Base-by-base conservation (phyloP, 92 coral and sea anemone species). In the Isaurus tuberculatus region DNA sequence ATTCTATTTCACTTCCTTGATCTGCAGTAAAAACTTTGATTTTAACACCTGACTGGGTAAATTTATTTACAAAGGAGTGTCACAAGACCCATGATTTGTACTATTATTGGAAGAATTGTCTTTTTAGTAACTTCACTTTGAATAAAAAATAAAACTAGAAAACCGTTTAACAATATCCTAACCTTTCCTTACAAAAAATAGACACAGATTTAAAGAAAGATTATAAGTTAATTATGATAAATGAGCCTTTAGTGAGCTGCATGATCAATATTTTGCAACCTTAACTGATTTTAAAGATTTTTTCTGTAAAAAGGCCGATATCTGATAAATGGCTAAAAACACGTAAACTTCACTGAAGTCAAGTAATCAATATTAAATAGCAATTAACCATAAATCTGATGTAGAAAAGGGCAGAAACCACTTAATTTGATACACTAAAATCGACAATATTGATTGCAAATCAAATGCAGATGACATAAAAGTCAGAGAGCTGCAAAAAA, bases 281-380 rank as follows among this genome's bases (percentile, higher is more conserved):
- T 53, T 8, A 11, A 73, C 42, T 46, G 64, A 33, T 30, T 53
- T 36, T 9, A 73, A 23, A 44, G 64, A 33, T 30, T 53, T 36
- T 9, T 27, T 2, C 7, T 28, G 8, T 0, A 40, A 17, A 30
- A 51, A 33, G 2, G 66, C 37, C 67, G 37, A 75, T 75, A 75
- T 75, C 81, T 17, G 49, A 75, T 75, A 61, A 75, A 75, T 75
- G 48, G 51, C 53, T 20, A 44, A 70, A 49, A 49, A 70, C 75
- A 37, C 53, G 13, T 36, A 58, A 77, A 77, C 82, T 77, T 58
- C 7, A 58, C 11, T 15, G n/a, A n/a, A n/a, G n/a, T n/a, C n/a
- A 36, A 77, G 33, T 57, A 57, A 77, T 32, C 82, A 77, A 77
- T 77, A 77, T 34, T 58, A 69, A 75, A 75, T 36, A 36, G n/a